Percentiles rank a stretch among this genome's conserved stretches.
phyloP scores from a whole-genome alignment of 2,797 vertebrate genomes.

The Gymnoscopelus braueri region DNA sequence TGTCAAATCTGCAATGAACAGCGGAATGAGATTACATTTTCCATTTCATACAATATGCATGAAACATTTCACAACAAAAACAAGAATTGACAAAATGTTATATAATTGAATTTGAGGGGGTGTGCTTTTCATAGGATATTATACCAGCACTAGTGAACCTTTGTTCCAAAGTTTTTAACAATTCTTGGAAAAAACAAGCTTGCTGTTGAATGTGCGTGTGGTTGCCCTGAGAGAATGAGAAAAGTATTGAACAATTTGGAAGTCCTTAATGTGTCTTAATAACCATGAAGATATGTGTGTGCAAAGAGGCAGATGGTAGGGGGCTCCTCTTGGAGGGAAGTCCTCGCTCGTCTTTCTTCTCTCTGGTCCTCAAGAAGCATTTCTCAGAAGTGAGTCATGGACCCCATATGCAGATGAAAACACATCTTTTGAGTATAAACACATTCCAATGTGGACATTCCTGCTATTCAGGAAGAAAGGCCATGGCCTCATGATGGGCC shows the following conservation, averaged over 20 bases:
- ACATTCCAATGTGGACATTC: slow-evolving; percentile 59
- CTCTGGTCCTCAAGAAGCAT: slow-evolving; percentile 40
- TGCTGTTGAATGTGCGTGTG: background rate
- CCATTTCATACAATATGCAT: too few relatives aligned
- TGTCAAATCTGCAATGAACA: too few relatives aligned
- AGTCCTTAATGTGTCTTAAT: slow-evolving; percentile 20
- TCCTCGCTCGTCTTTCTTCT: slow-evolving; percentile 34
- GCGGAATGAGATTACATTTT: too few relatives aligned
- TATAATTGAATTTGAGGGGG: too few relatives aligned
- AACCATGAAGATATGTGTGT: slow-evolving; percentile 17
- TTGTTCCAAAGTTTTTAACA: background rate
- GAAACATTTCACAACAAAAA: too few relatives aligned
- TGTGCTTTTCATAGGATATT: too few relatives aligned
- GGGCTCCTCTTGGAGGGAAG: slow-evolving; percentile 60
- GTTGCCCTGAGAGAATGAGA: slow-evolving; percentile 7
- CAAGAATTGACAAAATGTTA: too few relatives aligned
- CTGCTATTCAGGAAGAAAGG: slow-evolving; percentile 50
- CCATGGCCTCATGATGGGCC: slow-evolving; percentile 39
- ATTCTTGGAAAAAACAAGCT: background rate
- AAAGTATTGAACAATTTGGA: slow-evolving; percentile 11
- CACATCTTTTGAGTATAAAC: slow-evolving; percentile 44
- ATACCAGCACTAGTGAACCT: too few relatives aligned
- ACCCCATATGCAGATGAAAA: slow-evolving; percentile 47
- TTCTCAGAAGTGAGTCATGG: slow-evolving; percentile 57
- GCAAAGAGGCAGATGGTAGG: slow-evolving; percentile 43